Evolutionary conservation across 2,888 invertebrate species (phyloP).

Genomic region (Nemotelus nigrinus): DNA sequence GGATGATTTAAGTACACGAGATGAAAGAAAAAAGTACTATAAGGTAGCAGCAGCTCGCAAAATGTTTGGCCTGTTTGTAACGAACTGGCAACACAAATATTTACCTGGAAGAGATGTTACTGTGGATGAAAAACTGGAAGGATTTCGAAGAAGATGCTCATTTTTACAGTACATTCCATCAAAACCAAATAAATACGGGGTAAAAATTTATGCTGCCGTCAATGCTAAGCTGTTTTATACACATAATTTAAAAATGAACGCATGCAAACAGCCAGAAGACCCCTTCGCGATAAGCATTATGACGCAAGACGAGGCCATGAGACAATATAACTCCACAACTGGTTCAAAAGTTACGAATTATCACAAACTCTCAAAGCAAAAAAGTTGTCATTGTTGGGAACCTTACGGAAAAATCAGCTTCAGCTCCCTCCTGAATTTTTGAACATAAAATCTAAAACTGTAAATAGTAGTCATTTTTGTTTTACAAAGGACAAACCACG

Average conservation of each 20-base stretch:
- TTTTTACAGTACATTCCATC: constrained; percentile 57
- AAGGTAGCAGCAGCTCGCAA: not conserved
- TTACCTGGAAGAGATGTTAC: constrained; percentile 50
- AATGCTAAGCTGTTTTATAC: constrained; percentile 54
- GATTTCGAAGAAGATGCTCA: no score
- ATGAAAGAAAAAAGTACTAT: no score
- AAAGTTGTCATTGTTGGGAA: constrained; percentile 20
- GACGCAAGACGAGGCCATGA: constrained; percentile 50
- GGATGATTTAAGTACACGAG: no score
- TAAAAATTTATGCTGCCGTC: constrained; percentile 55
- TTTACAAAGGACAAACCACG: constrained; percentile 15
- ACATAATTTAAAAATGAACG: constrained; percentile 55
- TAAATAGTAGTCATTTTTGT: constrained; percentile 18
- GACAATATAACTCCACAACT: constrained; percentile 56
- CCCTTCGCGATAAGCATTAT: constrained; percentile 49
- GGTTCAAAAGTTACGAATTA: constrained; percentile 7
- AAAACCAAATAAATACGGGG: constrained; percentile 51
- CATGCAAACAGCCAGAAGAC: constrained; percentile 55
- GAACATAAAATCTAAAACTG: not conserved
- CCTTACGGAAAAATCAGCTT: not conserved
- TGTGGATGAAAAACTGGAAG: constrained; percentile 56
- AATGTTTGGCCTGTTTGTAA: constrained; percentile 4
- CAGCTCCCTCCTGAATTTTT: not conserved
- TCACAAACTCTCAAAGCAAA: not conserved
- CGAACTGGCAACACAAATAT: constrained; percentile 3